A percentile compares a stretch with the other conserved stretches of the same genome.
Evolutionary conservation across 2,888 invertebrate species (phyloP).

Genomic region (Meliscaeva auricollis): DNA sequence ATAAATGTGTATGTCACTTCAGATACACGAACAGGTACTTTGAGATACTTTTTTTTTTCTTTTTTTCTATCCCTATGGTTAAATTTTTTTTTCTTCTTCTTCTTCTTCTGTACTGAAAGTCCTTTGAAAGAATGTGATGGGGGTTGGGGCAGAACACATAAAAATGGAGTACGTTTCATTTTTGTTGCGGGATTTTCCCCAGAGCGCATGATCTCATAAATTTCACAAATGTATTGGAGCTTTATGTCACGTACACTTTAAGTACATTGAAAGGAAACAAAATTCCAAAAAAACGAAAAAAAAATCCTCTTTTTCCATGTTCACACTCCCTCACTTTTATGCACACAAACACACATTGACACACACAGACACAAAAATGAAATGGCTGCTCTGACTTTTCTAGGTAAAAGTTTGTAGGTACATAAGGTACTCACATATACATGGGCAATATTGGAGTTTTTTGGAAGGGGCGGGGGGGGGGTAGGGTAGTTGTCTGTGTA

Average conservation of each 20-base stretch:
- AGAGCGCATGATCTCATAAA: conserved; percentile 76
- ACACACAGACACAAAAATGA: conserved; percentile 26
- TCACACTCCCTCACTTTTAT: conserved; percentile 60
- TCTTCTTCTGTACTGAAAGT: conserved; percentile 9
- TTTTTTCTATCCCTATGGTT: background rate
- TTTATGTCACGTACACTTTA: conserved; percentile 62
- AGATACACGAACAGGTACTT: conserved; percentile 74
- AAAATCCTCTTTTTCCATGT: conserved; percentile 58
- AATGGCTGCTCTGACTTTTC: conserved; percentile 50
- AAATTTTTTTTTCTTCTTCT: background rate
- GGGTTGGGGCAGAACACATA: conserved; percentile 25
- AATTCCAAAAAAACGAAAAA: conserved; percentile 10
- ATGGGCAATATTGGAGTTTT: background rate
- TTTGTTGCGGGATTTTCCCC: conserved; percentile 64
- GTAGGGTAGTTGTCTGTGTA: conserved; percentile 9
- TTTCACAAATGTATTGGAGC: conserved; percentile 75
- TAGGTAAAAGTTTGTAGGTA: conserved; percentile 34
- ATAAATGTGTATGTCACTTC: conserved; percentile 34
- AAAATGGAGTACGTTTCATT: conserved; percentile 75
- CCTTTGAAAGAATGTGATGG: conserved; percentile 15
- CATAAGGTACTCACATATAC: conserved; percentile 49
- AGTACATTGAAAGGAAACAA: conserved; percentile 33
- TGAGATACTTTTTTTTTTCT: conserved; percentile 37
- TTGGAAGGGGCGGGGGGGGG: background rate
- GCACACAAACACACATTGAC: conserved; percentile 3